A percentile compares a stretch with the other conserved stretches of the same genome.
These are phyloP conservation scores for Onthophagus taurus DNA, from an alignment of 1,140 invertebrate genomes.

Conservation along the genomic window DNA sequence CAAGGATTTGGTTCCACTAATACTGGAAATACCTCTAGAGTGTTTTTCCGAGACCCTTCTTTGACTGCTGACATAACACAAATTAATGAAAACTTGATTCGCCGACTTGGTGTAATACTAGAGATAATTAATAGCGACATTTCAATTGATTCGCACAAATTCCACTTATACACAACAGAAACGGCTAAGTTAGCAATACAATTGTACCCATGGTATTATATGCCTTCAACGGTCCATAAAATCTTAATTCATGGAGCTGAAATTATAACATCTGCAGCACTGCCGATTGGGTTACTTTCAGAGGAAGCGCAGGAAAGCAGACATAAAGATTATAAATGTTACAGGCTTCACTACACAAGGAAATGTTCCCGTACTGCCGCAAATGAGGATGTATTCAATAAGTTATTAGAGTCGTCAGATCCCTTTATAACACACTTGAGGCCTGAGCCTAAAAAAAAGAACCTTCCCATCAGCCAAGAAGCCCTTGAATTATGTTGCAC, in stretches of 20 bases:
- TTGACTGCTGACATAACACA: neutral
- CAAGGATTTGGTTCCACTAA: neutral
- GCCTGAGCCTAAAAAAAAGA: too few species aligned
- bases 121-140: neutral
- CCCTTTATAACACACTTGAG: too few species aligned
- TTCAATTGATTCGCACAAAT: too few species aligned
- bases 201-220: too few species aligned
- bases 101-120: neutral
- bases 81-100: neutral
- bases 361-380: neutral
- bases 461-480: too few species aligned
- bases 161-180: too few species aligned
- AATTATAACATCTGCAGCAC: neutral
- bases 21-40: neutral
- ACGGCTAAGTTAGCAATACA: too few species aligned
- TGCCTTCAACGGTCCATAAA: neutral
- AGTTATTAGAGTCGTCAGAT: too few species aligned
- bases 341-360: neutral
- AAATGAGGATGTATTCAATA: too few species aligned
- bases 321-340: neutral
- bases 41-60: neutral
- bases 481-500: too few species aligned
- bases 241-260: slow-evolving; percentile 1
- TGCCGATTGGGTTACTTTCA: neutral
- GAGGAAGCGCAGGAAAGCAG: too few species aligned